These are phyloP conservation scores for Melanotus villosus DNA, from an alignment of 2,888 invertebrate genomes.

Conservation along the genomic window DNA sequence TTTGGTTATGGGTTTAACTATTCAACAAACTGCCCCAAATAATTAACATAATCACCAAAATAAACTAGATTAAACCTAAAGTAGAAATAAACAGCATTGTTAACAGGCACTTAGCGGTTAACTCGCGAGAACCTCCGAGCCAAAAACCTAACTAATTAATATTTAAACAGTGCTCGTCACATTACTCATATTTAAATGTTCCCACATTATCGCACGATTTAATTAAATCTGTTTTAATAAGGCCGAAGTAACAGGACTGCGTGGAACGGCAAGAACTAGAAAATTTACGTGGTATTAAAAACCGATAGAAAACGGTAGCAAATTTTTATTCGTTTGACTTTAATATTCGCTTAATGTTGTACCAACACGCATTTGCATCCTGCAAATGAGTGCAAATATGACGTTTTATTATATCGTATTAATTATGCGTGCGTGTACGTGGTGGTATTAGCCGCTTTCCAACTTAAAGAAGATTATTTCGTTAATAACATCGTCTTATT, in stretches of 20 bases:
- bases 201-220: slow-evolving; percentile 24
- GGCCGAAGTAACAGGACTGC: slow-evolving; percentile 18
- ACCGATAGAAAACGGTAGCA: slow-evolving; percentile 6
- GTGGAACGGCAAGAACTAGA: slow-evolving; percentile 6
- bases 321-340: neutral
- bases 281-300: slow-evolving; percentile 2
- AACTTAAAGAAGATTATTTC: neutral
- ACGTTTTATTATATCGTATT: slow-evolving; percentile 8
- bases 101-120: slow-evolving; percentile 22
- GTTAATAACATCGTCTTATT: too few species aligned
- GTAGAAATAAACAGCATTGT: slow-evolving; percentile 17
- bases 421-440: neutral
- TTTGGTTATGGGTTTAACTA: too few species aligned
- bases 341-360: slow-evolving; percentile 2
- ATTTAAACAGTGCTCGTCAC: slow-evolving; percentile 17
- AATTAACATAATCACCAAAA: neutral
- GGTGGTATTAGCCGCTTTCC: neutral
- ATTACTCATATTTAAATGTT: slow-evolving; percentile 15
- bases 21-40: too few species aligned
- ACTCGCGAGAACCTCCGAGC: neutral
- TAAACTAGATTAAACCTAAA: slow-evolving; percentile 13
- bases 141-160: slow-evolving; percentile 16
- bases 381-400: neutral
- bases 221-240: slow-evolving; percentile 18
- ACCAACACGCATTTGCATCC: neutral